Evolutionary conservation across 2,888 invertebrate genomes (phyloP).

Genomic region (Nipponacmea schrenckii): DNA sequence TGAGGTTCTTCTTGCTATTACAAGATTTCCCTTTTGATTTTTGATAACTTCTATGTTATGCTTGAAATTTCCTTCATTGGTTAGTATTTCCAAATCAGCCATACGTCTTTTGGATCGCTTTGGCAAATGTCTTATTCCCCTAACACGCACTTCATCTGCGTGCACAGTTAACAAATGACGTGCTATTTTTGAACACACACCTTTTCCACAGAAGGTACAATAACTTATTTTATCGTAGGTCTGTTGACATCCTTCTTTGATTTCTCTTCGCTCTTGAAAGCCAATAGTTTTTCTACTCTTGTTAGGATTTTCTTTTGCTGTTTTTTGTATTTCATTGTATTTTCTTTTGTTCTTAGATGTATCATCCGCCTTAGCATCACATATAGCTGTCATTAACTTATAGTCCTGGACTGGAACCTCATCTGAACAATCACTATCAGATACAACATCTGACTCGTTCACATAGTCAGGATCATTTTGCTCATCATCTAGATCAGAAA

Average conservation of each 20-base stretch:
- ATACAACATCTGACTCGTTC: slow-evolving; percentile 3
- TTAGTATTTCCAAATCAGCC: slow-evolving; percentile 27
- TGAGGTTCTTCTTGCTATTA: slow-evolving; percentile 7
- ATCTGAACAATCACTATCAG: slow-evolving; percentile 12
- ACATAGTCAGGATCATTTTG: neutral
- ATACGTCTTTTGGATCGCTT: slow-evolving; percentile 26
- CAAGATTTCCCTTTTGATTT: slow-evolving; percentile 6
- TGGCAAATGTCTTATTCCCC: slow-evolving; percentile 18
- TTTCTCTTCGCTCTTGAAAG: neutral
- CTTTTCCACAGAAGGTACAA: slow-evolving; percentile 30
- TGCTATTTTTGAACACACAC: slow-evolving; percentile 28
- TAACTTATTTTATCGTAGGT: slow-evolving; percentile 31
- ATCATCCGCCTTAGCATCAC: neutral
- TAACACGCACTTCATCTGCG: slow-evolving; percentile 23
- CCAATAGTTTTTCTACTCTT: neutral
- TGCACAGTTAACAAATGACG: slow-evolving; percentile 27
- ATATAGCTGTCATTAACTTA: neutral
- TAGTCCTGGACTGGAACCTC: neutral
- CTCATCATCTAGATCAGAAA: neutral
- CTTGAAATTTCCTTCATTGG: slow-evolving; percentile 35
- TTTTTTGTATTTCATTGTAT: neutral
- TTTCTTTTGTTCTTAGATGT: neutral
- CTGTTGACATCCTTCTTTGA: slow-evolving; percentile 27
- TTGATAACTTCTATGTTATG: slow-evolving; percentile 29
- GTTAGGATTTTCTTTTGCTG: too few species aligned